phyloP scores from a whole-genome alignment of 2,797 vertebrate genomes.

The Leptatherina wallacei region DNA sequence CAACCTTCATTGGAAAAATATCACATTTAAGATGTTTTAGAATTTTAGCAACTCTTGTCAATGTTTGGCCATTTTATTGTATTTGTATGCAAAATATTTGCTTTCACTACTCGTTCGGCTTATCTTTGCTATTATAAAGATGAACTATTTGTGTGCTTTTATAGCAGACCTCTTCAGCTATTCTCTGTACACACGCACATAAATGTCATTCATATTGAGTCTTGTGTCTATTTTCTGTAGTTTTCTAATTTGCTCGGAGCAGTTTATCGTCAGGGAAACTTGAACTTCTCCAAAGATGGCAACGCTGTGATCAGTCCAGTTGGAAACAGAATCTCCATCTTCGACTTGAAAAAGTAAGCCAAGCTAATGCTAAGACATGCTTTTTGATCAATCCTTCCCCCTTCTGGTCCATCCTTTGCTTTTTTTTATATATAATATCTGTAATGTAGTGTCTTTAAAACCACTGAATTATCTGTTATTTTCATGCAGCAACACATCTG shows the following conservation, averaged over 20 bases:
- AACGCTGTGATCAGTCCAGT: slow-evolving; percentile 92
- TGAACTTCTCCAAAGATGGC: slow-evolving; percentile 91
- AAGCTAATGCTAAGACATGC: background rate
- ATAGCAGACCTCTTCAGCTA: background rate
- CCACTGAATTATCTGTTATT: background rate
- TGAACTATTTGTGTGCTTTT: background rate
- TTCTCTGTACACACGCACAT: background rate
- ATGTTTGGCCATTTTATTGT: rapidly evolving
- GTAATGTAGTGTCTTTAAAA: too few relatives aligned
- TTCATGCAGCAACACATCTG: slow-evolving; percentile 90
- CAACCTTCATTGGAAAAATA: background rate
- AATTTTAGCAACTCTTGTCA: rapidly evolving
- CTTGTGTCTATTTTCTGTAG: slow-evolving; percentile 64
- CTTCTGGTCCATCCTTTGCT: too few relatives aligned
- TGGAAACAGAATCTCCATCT: slow-evolving; percentile 92
- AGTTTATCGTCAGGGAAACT: slow-evolving; percentile 92
- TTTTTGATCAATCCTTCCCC: too few relatives aligned
- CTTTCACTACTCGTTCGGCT: background rate
- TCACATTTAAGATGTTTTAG: rapidly evolving
- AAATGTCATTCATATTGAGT: background rate
- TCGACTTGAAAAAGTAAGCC: slow-evolving; percentile 92
- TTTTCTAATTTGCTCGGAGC: slow-evolving; percentile 95
- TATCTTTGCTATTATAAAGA: background rate
- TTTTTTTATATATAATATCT: too few relatives aligned
- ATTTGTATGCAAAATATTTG: rapidly evolving